Evolutionary conservation across 1,140 invertebrate species (phyloP).

Genomic region (Drosophila setifemur): DNA sequence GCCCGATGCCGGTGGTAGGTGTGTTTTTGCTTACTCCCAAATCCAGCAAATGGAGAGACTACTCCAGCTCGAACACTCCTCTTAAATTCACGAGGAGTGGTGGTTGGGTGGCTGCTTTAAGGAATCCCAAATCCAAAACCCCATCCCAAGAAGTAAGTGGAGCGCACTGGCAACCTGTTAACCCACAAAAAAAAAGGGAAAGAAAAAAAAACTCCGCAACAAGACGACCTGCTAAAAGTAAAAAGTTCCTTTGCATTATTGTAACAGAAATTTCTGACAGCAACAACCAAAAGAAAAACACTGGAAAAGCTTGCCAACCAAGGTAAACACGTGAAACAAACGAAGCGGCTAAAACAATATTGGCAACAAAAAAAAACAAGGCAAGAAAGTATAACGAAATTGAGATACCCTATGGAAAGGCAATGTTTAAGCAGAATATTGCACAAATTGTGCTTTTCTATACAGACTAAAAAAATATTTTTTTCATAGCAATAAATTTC

Average conservation of each 20-base stretch:
- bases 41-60: no score
- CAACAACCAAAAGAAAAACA: conserved; percentile 26
- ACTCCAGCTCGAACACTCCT: conserved; percentile 21
- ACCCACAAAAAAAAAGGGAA: conserved; percentile 32
- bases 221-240: conserved; percentile 13
- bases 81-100: conserved; percentile 9
- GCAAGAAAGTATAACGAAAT: no score
- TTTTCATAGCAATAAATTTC: no score
- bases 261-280: conserved; percentile 69
- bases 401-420: no score
- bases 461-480: no score
- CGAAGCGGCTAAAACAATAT: conserved; percentile 72
- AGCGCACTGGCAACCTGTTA: conserved; percentile 53
- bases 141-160: conserved; percentile 10
- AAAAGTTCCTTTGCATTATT: conserved; percentile 66
- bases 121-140: background rate
- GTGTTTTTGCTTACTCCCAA: conserved; percentile 19
- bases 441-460: no score
- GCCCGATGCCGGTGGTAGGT: conserved; percentile 8
- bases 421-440: no score
- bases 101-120: conserved; percentile 9
- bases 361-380: conserved; percentile 25
- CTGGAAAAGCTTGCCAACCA: conserved; percentile 27
- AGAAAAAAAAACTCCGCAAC: background rate
- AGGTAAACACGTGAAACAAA: conserved; percentile 64